A percentile compares a stretch with the other conserved stretches of the same genome.
Conservation (phyloP, 2,888 invertebrate species). For the Furcula furcula region DNA sequence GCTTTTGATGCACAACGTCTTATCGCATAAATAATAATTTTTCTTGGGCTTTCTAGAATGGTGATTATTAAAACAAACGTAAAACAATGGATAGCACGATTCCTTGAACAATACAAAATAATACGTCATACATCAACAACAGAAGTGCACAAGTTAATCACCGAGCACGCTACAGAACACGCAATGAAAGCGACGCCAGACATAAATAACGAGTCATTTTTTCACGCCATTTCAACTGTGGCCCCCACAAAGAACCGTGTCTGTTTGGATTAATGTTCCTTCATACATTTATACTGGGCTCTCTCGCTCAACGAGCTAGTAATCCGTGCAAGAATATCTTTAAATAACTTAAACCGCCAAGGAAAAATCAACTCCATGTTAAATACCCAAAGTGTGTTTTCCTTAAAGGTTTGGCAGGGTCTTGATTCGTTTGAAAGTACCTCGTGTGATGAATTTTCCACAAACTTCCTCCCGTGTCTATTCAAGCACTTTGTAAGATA, state of each 20-base stretch:
- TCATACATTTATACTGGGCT: slow-evolving; percentile 74
- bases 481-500: slow-evolving; percentile 80
- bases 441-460: slow-evolving; percentile 60
- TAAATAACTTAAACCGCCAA: slow-evolving; percentile 13
- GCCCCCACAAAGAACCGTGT: slow-evolving; percentile 74
- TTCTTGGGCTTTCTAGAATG: too few species aligned
- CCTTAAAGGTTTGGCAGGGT: not conserved
- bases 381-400: slow-evolving; percentile 20
- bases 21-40: too few species aligned
- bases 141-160: not conserved
- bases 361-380: slow-evolving; percentile 12
- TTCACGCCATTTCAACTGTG: slow-evolving; percentile 78
- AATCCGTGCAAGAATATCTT: slow-evolving; percentile 19
- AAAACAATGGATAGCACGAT: too few species aligned
- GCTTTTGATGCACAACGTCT: too few species aligned
- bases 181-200: slow-evolving; percentile 36
- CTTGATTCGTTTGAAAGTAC: slow-evolving; percentile 6
- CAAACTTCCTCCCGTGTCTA: slow-evolving; percentile 65
- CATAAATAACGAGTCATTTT: slow-evolving; percentile 78
- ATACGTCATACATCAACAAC: not conserved
- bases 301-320: slow-evolving; percentile 51
- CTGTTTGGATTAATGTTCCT: slow-evolving; percentile 78
- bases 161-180: not conserved
- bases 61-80: too few species aligned
- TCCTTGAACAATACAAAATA: not conserved